Conservation (phyloP, 2,888 invertebrate species). For the Trisateles emortualis region DNA sequence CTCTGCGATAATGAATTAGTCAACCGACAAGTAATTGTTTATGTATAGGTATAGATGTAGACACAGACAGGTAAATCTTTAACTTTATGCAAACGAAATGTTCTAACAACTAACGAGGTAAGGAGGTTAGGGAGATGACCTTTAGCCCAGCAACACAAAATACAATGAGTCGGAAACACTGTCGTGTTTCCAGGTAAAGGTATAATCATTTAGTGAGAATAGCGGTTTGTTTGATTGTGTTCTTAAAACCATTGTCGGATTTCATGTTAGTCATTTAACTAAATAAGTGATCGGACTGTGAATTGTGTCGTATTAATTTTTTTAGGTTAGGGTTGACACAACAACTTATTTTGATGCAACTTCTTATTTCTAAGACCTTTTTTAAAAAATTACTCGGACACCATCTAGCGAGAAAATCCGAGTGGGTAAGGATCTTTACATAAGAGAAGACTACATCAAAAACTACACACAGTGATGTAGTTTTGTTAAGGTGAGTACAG, state of each 20-base stretch:
- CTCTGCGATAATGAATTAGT: no score
- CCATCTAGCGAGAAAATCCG: no score
- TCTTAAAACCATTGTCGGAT: slow-evolving; percentile 7
- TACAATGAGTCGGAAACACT: neutral
- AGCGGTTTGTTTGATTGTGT: neutral
- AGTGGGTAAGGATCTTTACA: no score
- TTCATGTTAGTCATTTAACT: neutral
- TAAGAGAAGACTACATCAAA: no score
- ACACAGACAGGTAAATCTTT: slow-evolving; percentile 52
- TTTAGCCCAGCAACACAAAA: slow-evolving; percentile 8
- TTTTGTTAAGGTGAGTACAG: no score
- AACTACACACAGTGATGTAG: no score
- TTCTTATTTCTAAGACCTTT: no score
- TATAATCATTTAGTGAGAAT: neutral
- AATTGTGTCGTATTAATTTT: neutral
- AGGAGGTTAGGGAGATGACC: slow-evolving; percentile 15
- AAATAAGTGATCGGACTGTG: no score
- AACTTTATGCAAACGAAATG: slow-evolving; percentile 42
- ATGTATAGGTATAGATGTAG: no score
- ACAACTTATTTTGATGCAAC: neutral
- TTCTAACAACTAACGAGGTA: slow-evolving; percentile 19
- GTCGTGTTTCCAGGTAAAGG: neutral
- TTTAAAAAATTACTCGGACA: no score
- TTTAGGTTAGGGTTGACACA: slow-evolving; percentile 1
- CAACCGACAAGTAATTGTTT: no score